A percentile compares a stretch with the other conserved stretches of the same genome.
Conservation (phyloP, 2,888 invertebrate species). For the Mechanitis messenoides region DNA sequence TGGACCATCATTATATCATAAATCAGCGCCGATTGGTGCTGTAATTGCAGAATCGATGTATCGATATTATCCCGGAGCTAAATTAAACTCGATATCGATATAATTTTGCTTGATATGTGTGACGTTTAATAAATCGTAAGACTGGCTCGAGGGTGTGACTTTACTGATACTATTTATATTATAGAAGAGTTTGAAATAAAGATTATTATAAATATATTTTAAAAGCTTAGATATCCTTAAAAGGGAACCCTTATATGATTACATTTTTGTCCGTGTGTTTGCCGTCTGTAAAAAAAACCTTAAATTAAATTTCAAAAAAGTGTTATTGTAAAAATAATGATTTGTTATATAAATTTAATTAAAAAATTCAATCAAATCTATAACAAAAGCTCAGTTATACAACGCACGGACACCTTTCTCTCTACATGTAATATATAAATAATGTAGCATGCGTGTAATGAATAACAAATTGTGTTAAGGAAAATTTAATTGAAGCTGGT, state of each 20-base stretch:
- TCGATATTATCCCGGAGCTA: conserved; percentile 45
- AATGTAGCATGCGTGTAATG: conserved; percentile 37
- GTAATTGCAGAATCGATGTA: conserved; percentile 56
- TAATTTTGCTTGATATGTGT: conserved; percentile 58
- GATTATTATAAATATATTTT: neutral
- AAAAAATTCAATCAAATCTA: too few species aligned
- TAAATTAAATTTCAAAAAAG: too few species aligned
- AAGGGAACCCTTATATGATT: too few species aligned
- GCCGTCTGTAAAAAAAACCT: too few species aligned
- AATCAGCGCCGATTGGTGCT: conserved; percentile 57
- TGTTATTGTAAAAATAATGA: too few species aligned
- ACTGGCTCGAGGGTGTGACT: conserved; percentile 30
- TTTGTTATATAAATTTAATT: too few species aligned
- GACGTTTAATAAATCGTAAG: conserved; percentile 51
- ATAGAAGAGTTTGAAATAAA: neutral
- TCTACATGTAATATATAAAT: conserved; percentile 40
- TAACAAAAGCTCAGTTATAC: conserved; percentile 8
- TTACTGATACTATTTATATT: conserved; percentile 11
- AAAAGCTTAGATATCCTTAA: neutral
- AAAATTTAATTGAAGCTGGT: conserved; percentile 26
- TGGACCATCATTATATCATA: conserved; percentile 64
- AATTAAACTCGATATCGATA: conserved; percentile 49
- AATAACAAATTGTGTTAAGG: conserved; percentile 36
- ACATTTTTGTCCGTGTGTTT: too few species aligned
- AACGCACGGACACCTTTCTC: conserved; percentile 24